Evolutionary conservation across 1,140 invertebrate species (phyloP).

Genomic region (Zaprionus davidi): DNA sequence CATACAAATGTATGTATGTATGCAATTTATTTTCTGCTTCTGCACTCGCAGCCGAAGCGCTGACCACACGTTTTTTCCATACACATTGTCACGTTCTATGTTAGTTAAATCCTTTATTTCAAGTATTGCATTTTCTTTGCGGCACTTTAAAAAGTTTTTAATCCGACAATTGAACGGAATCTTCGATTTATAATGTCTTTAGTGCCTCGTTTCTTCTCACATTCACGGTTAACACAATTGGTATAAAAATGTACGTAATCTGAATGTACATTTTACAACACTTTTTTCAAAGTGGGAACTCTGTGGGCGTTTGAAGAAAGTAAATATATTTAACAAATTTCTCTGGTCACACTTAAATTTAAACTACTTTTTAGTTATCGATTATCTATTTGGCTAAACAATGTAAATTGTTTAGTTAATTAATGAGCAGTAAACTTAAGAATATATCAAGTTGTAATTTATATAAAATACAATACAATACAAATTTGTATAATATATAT

Average conservation of each 20-base stretch:
- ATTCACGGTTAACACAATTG: slow-evolving; percentile 26
- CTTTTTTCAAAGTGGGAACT: background rate
- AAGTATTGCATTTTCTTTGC: slow-evolving; percentile 32
- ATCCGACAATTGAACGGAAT: slow-evolving; percentile 2
- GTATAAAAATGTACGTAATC: slow-evolving; percentile 26
- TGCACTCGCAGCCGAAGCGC: slow-evolving; percentile 51
- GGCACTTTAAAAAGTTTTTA: slow-evolving; percentile 27
- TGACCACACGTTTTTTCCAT: slow-evolving; percentile 68
- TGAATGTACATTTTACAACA: slow-evolving; percentile 16
- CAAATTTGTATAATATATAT: no score
- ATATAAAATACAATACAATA: background rate
- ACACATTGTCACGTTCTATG: slow-evolving; percentile 47
- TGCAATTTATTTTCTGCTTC: slow-evolving; percentile 47
- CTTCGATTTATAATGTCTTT: slow-evolving; percentile 23
- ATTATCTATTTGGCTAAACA: background rate
- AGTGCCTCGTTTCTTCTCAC: slow-evolving; percentile 11
- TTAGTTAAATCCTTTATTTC: background rate
- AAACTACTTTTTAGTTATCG: background rate
- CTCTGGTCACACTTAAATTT: background rate
- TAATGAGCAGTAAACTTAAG: no score
- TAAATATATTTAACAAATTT: background rate
- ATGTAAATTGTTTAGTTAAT: no score
- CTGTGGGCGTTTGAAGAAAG: slow-evolving; percentile 2
- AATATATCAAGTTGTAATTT: background rate
- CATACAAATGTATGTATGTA: slow-evolving; percentile 36